Evolutionary conservation across 2,113 vertebrate species (phyloP).

Genomic region (Nycticebus coucang): DNA sequence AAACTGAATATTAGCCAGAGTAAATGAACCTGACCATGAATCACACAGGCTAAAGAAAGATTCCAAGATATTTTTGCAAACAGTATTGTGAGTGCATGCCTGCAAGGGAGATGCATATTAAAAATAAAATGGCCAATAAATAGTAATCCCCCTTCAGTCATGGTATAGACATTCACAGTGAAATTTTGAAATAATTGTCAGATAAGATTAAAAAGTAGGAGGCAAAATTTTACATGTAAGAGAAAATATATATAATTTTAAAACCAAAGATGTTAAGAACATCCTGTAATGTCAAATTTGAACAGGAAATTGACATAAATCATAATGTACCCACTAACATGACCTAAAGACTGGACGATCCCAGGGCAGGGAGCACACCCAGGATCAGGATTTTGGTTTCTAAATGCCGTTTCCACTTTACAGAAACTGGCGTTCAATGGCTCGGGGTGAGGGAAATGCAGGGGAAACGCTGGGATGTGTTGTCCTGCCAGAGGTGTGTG

Average conservation of each 20-base stretch:
- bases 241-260: background rate
- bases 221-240: background rate
- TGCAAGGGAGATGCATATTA: background rate
- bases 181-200: background rate
- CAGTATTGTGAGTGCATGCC: background rate
- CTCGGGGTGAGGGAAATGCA: background rate
- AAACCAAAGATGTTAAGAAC: background rate
- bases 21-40: background rate
- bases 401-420: accelerated
- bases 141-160: accelerated
- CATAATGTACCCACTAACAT: accelerated
- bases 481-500: background rate
- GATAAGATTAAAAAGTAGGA: background rate
- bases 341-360: background rate
- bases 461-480: background rate
- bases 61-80: background rate
- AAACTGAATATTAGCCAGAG: background rate
- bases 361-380: accelerated
- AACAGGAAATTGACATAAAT: background rate
- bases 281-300: too few species aligned
- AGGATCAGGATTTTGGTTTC: background rate
- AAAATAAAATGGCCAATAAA: background rate
- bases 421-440: background rate
- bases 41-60: background rate
- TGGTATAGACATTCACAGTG: background rate